Percentiles rank a stretch among this genome's conserved stretches.
These are phyloP conservation scores for Anoura caudifer DNA, from an alignment of 2,113 vertebrate genomes.

Conservation along the genomic window DNA sequence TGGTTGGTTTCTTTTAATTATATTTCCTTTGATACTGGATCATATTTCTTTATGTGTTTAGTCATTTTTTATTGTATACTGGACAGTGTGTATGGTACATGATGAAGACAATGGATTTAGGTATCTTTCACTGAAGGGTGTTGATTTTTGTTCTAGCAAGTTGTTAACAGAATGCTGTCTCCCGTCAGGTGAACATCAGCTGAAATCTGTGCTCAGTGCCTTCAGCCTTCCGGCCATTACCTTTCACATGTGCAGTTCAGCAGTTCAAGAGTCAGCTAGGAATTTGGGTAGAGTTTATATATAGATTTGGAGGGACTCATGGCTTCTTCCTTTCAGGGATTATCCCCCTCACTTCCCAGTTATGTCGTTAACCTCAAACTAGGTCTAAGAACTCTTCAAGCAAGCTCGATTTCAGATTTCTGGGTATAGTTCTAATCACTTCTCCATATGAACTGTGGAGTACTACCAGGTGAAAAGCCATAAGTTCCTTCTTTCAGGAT, in stretches of 20 bases:
- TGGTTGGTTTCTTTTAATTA: neutral
- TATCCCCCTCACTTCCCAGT: neutral
- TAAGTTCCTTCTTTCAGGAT: neutral
- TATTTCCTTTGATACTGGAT: neutral
- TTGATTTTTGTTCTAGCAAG: neutral
- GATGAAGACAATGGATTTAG: neutral
- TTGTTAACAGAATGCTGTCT: neutral
- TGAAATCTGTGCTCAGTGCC: neutral
- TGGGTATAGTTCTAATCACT: neutral
- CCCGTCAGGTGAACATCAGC: neutral
- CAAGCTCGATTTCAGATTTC: neutral
- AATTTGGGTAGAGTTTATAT: neutral
- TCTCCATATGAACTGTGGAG: neutral
- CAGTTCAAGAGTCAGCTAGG: neutral
- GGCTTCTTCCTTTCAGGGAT: neutral
- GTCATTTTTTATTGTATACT: neutral
- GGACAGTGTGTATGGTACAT: neutral
- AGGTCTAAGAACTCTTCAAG: neutral
- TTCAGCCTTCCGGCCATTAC: neutral
- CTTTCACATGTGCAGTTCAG: neutral
- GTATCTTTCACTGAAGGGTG: neutral
- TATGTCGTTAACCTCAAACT: neutral
- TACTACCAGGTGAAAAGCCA: neutral
- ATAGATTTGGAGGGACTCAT: neutral
- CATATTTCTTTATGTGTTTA: neutral